These are phyloP conservation scores for Porites australiensis DNA, from an alignment of 64 coral and sea anemone species.

Conservation along the genomic window DNA sequence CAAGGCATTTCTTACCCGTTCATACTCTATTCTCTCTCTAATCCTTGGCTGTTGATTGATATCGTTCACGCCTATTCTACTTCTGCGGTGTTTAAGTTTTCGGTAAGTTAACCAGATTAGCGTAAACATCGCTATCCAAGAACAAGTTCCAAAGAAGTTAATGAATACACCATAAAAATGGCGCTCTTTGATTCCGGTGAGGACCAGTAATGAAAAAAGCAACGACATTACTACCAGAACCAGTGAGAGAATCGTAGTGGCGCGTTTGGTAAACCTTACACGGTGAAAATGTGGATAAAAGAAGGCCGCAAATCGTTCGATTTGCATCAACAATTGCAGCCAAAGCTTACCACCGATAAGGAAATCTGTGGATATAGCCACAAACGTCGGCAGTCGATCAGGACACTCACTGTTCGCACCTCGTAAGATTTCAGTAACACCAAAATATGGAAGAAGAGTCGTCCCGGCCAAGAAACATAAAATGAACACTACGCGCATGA, in stretches of 20 bases:
- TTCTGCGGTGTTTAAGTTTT: constrained; percentile 21
- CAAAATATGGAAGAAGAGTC: constrained; percentile 21
- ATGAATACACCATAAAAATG: neutral
- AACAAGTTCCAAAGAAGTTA: neutral
- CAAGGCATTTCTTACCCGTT: constrained; percentile 24
- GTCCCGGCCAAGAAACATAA: constrained; percentile 7
- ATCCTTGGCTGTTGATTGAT: neutral
- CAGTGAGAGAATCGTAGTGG: neutral
- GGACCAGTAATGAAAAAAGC: neutral
- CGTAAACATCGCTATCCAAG: neutral
- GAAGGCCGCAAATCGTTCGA: neutral
- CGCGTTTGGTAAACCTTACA: constrained; percentile 2
- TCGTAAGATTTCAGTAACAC: constrained; percentile 26
- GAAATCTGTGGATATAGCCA: neutral
- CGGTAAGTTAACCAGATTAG: constrained; percentile 26
- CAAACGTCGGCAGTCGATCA: neutral
- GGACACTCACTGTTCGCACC: neutral
- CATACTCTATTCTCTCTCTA: neutral
- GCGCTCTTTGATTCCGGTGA: neutral
- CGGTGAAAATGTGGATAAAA: constrained; percentile 18
- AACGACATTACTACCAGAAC: neutral
- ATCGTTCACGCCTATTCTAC: neutral
- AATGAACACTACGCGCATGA: neutral
- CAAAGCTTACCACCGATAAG: neutral
- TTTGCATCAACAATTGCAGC: neutral